Conservation (phyloP, 2,888 invertebrate species). For the Drosophila limbata region DNA sequence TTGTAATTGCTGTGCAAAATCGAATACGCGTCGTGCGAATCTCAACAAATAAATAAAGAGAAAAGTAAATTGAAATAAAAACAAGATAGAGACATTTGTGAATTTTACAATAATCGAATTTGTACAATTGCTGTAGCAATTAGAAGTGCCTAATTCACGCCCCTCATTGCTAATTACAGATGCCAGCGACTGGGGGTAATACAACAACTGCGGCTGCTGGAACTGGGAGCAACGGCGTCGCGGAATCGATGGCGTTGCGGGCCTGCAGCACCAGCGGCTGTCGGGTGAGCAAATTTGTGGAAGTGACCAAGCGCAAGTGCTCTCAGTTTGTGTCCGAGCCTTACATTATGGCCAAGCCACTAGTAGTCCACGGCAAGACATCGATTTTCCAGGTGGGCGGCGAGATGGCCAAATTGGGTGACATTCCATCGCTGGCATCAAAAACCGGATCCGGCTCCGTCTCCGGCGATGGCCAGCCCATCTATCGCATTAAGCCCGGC, state of each 20-base stretch:
- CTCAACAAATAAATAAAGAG: background rate
- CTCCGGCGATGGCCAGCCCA: slow-evolving; percentile 49
- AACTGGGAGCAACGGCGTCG: background rate
- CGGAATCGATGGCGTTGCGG: slow-evolving; percentile 35
- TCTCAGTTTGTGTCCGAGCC: slow-evolving; percentile 81
- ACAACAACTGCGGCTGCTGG: slow-evolving; percentile 7
- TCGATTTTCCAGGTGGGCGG: slow-evolving; percentile 84
- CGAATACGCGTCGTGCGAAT: slow-evolving; percentile 25
- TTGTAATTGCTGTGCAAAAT: slow-evolving; percentile 21
- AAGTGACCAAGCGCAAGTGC: slow-evolving; percentile 78
- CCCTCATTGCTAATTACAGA: slow-evolving; percentile 23
- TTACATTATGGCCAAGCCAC: slow-evolving; percentile 75
- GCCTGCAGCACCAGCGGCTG: slow-evolving; percentile 61
- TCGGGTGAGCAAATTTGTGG: slow-evolving; percentile 69
- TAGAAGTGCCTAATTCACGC: background rate
- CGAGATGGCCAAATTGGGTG: slow-evolving; percentile 69
- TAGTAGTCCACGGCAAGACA: slow-evolving; percentile 83
- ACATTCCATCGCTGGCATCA: slow-evolving; percentile 70
- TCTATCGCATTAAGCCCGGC: slow-evolving; percentile 84
- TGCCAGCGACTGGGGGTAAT: slow-evolving; percentile 24
- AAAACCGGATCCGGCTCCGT: slow-evolving; percentile 29
- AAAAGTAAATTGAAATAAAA: slow-evolving; percentile 10
- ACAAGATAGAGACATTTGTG: background rate
- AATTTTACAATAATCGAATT: background rate
- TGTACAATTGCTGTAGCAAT: background rate